phyloP scores from a whole-genome alignment of 2,113 vertebrate species.

The Mustela lutreola region DNA sequence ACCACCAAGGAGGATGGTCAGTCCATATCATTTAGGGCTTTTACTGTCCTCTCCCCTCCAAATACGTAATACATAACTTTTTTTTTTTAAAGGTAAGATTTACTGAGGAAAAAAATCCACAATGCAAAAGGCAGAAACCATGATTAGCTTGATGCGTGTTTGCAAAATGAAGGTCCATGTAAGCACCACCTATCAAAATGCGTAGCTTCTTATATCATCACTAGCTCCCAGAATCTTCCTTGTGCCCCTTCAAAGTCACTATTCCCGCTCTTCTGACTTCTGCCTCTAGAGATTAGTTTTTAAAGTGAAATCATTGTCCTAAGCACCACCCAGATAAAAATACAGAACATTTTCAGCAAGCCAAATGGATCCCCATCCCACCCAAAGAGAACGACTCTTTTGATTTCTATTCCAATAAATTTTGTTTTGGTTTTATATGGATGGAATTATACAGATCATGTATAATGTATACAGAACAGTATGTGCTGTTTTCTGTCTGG shows the following conservation, averaged over 20 bases:
- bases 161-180: neutral
- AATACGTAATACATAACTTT: neutral
- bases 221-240: neutral
- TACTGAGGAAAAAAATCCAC: neutral
- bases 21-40: neutral
- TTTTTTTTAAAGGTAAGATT: neutral
- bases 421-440: neutral
- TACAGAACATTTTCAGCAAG: neutral
- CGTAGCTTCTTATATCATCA: neutral
- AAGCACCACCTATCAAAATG: neutral
- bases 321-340: neutral
- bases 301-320: neutral
- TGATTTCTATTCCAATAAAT: neutral
- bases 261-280: neutral
- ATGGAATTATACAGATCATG: neutral
- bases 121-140: neutral
- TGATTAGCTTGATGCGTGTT: neutral
- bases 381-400: neutral
- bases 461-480: neutral
- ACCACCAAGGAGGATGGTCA: neutral
- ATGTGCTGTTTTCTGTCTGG: neutral
- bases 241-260: neutral
- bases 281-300: neutral
- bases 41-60: neutral
- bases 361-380: neutral